Conservation (phyloP, 2,797 vertebrate genomes). For the Sparus aurata region DNA sequence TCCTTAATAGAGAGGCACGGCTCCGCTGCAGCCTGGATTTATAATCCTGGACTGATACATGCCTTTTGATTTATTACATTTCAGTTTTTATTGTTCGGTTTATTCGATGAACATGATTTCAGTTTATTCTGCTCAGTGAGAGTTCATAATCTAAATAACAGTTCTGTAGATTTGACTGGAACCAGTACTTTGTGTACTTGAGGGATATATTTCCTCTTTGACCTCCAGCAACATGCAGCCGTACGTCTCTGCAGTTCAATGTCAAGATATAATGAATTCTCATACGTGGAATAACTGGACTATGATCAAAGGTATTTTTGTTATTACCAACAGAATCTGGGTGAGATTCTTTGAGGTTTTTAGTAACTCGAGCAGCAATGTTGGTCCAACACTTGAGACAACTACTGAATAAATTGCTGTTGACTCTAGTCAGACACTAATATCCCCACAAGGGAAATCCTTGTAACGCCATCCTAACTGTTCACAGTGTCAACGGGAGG, state of each 20-base stretch:
- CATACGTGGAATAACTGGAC: background rate
- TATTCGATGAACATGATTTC: background rate
- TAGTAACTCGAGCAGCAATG: background rate
- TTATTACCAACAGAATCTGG: background rate
- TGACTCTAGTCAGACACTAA: background rate
- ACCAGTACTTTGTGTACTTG: background rate
- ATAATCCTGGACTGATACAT: slow-evolving; percentile 28
- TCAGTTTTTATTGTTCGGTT: slow-evolving; percentile 17
- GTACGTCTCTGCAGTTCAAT: background rate
- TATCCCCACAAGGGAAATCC: background rate
- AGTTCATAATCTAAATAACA: background rate
- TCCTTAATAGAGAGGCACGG: slow-evolving; percentile 63
- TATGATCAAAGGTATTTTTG: background rate
- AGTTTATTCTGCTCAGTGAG: background rate
- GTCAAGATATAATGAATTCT: background rate
- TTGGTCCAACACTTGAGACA: background rate
- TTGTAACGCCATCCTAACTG: too few relatives aligned
- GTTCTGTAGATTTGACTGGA: background rate
- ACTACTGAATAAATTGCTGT: background rate
- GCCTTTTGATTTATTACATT: slow-evolving; percentile 22
- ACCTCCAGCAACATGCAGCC: background rate
- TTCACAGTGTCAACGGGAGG: too few relatives aligned
- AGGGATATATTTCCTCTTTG: background rate
- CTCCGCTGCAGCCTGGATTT: slow-evolving; percentile 32
- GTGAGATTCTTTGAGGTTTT: background rate